Conservation (phyloP, 2,113 vertebrate genomes). For the Pteruthius melanotis region DNA sequence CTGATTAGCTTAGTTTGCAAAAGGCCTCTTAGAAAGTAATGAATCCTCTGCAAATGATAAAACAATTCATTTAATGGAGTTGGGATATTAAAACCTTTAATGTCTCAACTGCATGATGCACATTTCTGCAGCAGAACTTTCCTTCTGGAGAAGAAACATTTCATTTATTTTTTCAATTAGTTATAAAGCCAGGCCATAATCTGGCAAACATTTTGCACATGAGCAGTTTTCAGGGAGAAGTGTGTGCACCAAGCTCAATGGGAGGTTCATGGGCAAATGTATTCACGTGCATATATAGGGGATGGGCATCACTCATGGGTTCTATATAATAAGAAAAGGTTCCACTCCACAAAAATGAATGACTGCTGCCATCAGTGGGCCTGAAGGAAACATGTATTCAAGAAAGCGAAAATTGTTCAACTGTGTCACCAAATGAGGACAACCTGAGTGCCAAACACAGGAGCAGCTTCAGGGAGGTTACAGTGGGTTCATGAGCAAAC, state of each 20-base stretch:
- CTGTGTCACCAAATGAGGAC: background rate
- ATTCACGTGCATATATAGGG: accelerated
- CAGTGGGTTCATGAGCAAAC: background rate
- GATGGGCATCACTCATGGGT: background rate
- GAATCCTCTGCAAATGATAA: constrained; percentile 26
- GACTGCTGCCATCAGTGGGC: background rate
- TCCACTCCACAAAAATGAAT: background rate
- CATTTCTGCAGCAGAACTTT: background rate
- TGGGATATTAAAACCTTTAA: constrained; percentile 5
- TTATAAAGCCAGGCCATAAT: background rate
- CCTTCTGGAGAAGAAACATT: background rate
- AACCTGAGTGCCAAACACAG: background rate
- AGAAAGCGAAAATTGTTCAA: background rate
- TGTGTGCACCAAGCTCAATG: background rate
- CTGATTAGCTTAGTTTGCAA: constrained; percentile 36
- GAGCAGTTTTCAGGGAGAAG: background rate
- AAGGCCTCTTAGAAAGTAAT: constrained; percentile 49
- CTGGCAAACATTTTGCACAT: background rate
- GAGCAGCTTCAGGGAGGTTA: background rate
- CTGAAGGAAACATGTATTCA: background rate
- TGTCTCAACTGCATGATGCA: background rate
- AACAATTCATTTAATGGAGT: constrained; percentile 44
- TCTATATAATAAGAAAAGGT: background rate
- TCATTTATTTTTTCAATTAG: background rate
- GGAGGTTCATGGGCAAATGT: background rate